phyloP scores from a whole-genome alignment of 2,797 vertebrate species.

The Enteromius paludinosus region DNA sequence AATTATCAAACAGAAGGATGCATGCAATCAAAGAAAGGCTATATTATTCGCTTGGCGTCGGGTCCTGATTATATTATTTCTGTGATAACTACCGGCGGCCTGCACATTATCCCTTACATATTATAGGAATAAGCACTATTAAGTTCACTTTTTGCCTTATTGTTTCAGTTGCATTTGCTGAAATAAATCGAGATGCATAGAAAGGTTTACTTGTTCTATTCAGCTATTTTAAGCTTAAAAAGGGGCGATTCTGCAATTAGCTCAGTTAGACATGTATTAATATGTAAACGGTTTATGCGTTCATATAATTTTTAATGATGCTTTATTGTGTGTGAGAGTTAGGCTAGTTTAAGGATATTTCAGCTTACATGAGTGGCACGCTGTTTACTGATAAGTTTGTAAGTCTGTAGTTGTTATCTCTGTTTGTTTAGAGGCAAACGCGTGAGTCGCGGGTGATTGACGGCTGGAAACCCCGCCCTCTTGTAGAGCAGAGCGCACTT shows the following conservation, averaged over 20 bases:
- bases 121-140: too few species aligned
- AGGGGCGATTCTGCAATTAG: accelerated
- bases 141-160: not conserved
- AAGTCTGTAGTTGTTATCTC: not conserved
- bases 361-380: not conserved
- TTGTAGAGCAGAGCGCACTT: not conserved
- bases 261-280: not conserved
- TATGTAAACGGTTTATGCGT: not conserved
- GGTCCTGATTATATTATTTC: too few species aligned
- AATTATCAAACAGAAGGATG: not conserved
- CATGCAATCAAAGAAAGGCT: not conserved
- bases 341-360: not conserved
- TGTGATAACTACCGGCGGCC: too few species aligned
- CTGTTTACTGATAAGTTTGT: conserved; percentile 8
- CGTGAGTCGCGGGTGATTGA: conserved; percentile 15
- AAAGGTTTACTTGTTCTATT: not conserved
- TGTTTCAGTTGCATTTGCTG: not conserved
- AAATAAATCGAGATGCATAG: not conserved
- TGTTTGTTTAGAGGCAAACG: not conserved
- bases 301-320: conserved; percentile 57
- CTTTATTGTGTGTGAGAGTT: not conserved
- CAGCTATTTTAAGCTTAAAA: not conserved
- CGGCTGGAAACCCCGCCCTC: conserved; percentile 15
- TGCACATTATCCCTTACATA: too few species aligned
- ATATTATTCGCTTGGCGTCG: too few species aligned